Evolutionary conservation across 2,888 invertebrate species (phyloP).

Genomic region (Matsumyia berberina): DNA sequence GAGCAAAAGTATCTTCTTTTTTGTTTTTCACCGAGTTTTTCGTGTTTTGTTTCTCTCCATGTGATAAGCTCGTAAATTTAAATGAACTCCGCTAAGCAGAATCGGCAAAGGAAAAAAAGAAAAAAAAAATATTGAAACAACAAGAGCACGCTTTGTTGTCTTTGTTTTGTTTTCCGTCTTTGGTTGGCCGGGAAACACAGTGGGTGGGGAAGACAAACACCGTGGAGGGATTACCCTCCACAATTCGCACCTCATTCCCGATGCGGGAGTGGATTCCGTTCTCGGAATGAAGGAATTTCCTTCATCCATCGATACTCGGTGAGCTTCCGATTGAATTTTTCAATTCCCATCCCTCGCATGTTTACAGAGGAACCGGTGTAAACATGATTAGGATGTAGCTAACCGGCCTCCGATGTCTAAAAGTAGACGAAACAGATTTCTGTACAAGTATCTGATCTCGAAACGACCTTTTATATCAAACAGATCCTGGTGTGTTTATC

Average conservation of each 20-base stretch:
- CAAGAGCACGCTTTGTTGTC: conserved; percentile 31
- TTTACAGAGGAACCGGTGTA: conserved; percentile 32
- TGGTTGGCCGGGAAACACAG: conserved; percentile 28
- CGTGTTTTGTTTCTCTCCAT: background rate
- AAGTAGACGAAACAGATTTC: conserved; percentile 4
- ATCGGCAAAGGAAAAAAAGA: background rate
- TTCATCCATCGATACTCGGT: background rate
- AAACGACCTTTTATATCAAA: conserved; percentile 46
- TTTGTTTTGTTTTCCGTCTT: conserved; percentile 34
- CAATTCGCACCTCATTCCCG: conserved; percentile 53
- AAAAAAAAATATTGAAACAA: background rate
- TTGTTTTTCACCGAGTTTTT: too few relatives aligned
- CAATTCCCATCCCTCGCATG: conserved; percentile 36
- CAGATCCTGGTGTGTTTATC: conserved; percentile 46
- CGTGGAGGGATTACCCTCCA: conserved; percentile 20
- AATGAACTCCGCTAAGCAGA: conserved; percentile 48
- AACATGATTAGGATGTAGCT: conserved; percentile 37
- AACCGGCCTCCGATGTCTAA: background rate
- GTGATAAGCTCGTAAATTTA: conserved; percentile 56
- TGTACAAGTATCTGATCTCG: conserved; percentile 11
- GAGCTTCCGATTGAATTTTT: conserved; percentile 37
- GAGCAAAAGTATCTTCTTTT: background rate
- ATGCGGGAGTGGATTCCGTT: conserved; percentile 32
- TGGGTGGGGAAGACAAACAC: conserved; percentile 46
- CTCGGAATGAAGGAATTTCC: background rate